Base-by-base conservation (phyloP, 2,113 vertebrate species). In the Leptobrachium leishanense region DNA sequence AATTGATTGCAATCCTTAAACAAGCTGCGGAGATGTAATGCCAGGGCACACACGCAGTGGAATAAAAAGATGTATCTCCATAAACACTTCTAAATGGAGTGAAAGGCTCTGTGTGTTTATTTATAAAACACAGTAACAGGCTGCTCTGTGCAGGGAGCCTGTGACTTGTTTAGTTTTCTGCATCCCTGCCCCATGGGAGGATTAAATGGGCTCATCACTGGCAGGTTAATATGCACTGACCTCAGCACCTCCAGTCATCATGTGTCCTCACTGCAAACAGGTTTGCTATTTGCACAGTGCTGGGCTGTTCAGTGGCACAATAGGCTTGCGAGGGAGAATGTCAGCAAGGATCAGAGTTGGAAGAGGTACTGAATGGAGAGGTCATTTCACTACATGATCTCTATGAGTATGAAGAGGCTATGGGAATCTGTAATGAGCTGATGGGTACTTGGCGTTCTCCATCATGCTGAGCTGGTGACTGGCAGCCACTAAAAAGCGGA, bases 201-300 rank as follows among this genome's bases (percentile, higher is more conserved):
- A 88, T 89, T 86, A 87, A 87, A 88, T 79, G 84, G 85, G 85
- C 85, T 86, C 82, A 86, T 79, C 41, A 46, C 65, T 81, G 40
- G 76, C 85, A 83, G 87, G 86, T 88, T 88, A 87, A 88, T 84
- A 72, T 41, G 0, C 44, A 74, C 55, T 83, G 85, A 88, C 85
- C 88, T 82, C 84, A 11, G n/a, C 39, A 44, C 83, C 84, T 86
- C 3, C 2, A 72, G 86, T 84, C 82, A 71, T 82, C 55, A 85
- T 41, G 83, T 81, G 73, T 73, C 77, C 77, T 79, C 75, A 77
- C 71, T 85, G 88, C 88, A 86, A 88, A 86, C 84, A 86, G 81
- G 76, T 55, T 68, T 68, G 82, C 76, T 85, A 86, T 87, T 88
- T 86, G 80, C 85, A 43, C 84, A 83, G 53, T 77, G 76, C 81